phyloP scores from a whole-genome alignment of 2,113 vertebrate species.

The Benitochromis conjunctus region DNA sequence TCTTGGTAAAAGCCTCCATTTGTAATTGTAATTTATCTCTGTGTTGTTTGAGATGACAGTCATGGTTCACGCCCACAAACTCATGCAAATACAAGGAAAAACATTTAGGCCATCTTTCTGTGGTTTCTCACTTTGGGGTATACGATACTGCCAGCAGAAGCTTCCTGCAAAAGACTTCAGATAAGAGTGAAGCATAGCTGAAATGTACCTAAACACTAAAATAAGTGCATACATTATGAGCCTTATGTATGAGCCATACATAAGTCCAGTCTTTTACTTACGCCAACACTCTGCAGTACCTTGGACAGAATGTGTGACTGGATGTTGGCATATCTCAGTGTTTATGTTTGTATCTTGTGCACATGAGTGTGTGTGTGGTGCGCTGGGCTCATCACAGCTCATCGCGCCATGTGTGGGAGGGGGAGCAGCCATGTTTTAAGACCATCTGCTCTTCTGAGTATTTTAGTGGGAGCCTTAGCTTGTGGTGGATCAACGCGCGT shows the following conservation, averaged over 20 bases:
- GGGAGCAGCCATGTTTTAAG: constrained; percentile 64
- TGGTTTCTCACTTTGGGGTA: neutral
- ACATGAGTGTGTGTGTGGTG: neutral
- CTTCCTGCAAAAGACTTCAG: neutral
- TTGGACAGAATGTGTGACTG: constrained; percentile 49
- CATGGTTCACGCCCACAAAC: neutral
- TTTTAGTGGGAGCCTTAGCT: constrained; percentile 67
- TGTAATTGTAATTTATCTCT: neutral
- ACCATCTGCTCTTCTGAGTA: constrained; percentile 75
- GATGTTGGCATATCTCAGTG: constrained; percentile 35
- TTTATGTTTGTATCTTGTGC: constrained; percentile 36
- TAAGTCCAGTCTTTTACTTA: neutral
- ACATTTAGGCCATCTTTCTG: neutral
- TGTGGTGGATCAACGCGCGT: constrained; percentile 42
- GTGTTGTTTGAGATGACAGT: neutral
- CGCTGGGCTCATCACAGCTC: constrained; percentile 36
- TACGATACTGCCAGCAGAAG: neutral
- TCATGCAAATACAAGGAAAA: neutral
- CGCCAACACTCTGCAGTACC: constrained; percentile 16
- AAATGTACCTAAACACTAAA: neutral
- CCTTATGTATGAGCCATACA: neutral
- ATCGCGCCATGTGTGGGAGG: constrained; percentile 44
- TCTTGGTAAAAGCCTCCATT: neutral
- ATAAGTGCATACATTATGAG: neutral
- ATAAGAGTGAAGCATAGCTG: neutral